Percentiles rank a stretch among this genome's conserved stretches.
These are phyloP conservation scores for Augochlorella aurata DNA, from an alignment of 2,888 invertebrate species.

Conservation along the genomic window DNA sequence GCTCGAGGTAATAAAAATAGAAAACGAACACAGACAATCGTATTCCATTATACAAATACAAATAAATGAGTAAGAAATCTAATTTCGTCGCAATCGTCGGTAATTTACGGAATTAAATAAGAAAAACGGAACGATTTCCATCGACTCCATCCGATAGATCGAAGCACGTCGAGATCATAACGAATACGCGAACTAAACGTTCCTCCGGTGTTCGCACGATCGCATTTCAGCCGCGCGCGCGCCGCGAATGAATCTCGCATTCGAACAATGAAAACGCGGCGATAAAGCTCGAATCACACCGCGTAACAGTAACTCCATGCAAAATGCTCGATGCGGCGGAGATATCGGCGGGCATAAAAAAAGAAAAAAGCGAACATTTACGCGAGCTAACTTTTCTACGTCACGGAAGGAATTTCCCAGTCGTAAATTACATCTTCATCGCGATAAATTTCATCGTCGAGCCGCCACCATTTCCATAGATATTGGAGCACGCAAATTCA, in stretches of 20 bases:
- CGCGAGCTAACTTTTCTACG: not conserved
- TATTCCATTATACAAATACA: too few relatives aligned
- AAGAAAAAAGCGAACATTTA: not conserved
- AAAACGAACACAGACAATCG: too few relatives aligned
- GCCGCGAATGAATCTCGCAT: not conserved
- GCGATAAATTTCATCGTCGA: not conserved
- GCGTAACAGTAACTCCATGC: not conserved
- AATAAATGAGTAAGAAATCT: too few relatives aligned
- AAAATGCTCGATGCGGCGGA: not conserved
- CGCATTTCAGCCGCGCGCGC: not conserved
- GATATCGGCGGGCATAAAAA: not conserved
- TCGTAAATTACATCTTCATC: not conserved
- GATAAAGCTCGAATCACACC: constrained; percentile 3
- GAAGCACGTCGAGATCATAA: not conserved
- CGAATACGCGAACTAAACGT: not conserved
- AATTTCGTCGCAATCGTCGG: too few relatives aligned
- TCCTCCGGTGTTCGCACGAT: not conserved
- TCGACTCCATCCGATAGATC: too few relatives aligned
- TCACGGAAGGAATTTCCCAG: constrained; percentile 12
- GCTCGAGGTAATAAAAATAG: too few relatives aligned
- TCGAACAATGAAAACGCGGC: not conserved
- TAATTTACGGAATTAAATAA: too few relatives aligned
- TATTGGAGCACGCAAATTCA: constrained; percentile 4
- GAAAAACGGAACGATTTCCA: too few relatives aligned
- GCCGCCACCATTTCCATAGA: not conserved